These are phyloP conservation scores for Potorous gilbertii DNA, from an alignment of 2,797 vertebrate species.

Conservation along the genomic window DNA sequence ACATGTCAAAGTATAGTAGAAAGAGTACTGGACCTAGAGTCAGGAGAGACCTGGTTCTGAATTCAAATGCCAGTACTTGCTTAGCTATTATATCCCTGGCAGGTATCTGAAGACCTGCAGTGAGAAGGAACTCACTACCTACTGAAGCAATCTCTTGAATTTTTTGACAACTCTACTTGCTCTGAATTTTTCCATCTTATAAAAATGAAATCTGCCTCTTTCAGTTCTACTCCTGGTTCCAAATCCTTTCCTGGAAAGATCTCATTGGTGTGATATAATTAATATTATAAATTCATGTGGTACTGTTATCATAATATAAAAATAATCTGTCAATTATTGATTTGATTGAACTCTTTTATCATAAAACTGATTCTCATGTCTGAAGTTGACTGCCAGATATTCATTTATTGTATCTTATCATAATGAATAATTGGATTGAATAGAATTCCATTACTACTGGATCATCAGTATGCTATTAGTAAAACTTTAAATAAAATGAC, in stretches of 20 bases:
- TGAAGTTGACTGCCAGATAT: slow-evolving; percentile 28
- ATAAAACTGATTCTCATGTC: neutral
- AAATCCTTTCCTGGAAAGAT: neutral
- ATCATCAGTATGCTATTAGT: slow-evolving; percentile 15
- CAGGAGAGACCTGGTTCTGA: neutral
- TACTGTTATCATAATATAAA: neutral
- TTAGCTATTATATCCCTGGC: neutral
- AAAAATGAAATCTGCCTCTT: neutral
- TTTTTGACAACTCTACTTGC: neutral
- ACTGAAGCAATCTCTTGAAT: neutral
- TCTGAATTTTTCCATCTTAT: neutral
- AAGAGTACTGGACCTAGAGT: neutral
- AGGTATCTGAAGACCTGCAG: neutral
- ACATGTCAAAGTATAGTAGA: neutral
- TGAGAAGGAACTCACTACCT: neutral
- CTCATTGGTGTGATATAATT: slow-evolving; percentile 22
- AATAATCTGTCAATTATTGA: slow-evolving; percentile 14
- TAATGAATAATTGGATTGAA: neutral
- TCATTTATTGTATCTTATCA: neutral
- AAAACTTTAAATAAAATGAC: slow-evolving; percentile 34
- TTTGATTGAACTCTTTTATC: slow-evolving; percentile 27
- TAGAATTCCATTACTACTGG: slow-evolving; percentile 18
- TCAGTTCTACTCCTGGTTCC: neutral
- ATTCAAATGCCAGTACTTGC: neutral
- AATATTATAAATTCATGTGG: slow-evolving; percentile 34